Base-by-base conservation (phyloP, 1,140 invertebrate species). In the Lucilia sericata region DNA sequence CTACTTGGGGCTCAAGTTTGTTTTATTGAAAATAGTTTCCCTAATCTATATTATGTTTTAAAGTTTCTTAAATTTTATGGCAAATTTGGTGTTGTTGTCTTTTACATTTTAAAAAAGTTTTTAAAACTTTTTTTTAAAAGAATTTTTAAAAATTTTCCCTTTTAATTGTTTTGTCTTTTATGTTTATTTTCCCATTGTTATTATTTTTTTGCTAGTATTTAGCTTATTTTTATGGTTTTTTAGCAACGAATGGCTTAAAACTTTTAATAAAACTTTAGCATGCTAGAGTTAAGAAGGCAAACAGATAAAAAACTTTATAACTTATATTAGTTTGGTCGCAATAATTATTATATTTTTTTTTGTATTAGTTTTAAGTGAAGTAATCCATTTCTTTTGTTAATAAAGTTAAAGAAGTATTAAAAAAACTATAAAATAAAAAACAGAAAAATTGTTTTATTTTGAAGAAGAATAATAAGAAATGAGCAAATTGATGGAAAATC, bases 331-430 rank as follows among this genome's bases (percentile, higher is more conserved):
- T 70, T 60, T 70, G 65, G n/a, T 19, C 65, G 65, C 65, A 70
- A 70, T 70, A 70, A 21, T 9, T 1, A 19, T 21, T 49, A 21
- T 49, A 12, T n/a, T 76, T 42, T n/a, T 76, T 42, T 76, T 76
- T 76, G 25, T 51, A 49, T 80, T 80, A 80, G 76, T 80, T 80
- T 47, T 80, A 80, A 80, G 76, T 30, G 25, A 30, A 49, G 21
- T 49, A 70, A 49, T 5, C 5, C 42, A 78, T 78, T 80, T 76
- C 34, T 78, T 80, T 49, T 80, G 76, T 80, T 80, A 80, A 80
- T 80, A 80, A 80, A 80, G 76, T 47, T 80, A 78, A 47, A 78
- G 2, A 80, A 49, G 76, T 80, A 80, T 80, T 80, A 80, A 80
- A 47, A 80, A 80, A 30, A 30, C 25, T 30, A 30, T 30, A 30